These are phyloP conservation scores for Drosophila takahashii DNA, from an alignment of 1,140 invertebrate genomes.

Conservation along the genomic window DNA sequence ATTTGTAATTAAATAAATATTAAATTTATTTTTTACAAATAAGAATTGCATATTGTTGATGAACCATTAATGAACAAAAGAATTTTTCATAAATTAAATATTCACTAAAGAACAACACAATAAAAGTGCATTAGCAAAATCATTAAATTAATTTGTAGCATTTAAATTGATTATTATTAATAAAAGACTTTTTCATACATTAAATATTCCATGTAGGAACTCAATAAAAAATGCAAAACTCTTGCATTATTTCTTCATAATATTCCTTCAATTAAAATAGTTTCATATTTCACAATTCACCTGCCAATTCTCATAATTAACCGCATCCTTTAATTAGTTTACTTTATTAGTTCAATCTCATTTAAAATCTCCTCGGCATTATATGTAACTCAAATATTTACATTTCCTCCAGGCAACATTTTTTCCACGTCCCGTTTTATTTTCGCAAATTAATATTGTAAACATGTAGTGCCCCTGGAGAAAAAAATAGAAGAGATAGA, in stretches of 20 bases:
- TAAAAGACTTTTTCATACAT: not conserved
- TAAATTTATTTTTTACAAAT: too few species aligned
- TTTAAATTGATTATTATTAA: too few species aligned
- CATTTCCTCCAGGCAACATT: conserved; percentile 13
- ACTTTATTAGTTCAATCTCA: conserved; percentile 51
- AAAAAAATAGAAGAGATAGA: not conserved
- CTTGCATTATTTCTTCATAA: not conserved
- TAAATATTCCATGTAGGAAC: too few species aligned
- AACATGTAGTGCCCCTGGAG: conserved; percentile 27
- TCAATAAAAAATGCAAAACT: not conserved
- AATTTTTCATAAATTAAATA: too few species aligned
- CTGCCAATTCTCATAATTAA: conserved; percentile 22
- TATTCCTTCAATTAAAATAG: not conserved
- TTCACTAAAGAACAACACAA: too few species aligned
- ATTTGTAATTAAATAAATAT: too few species aligned
- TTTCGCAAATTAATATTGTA: conserved; percentile 58
- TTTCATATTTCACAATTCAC: not conserved
- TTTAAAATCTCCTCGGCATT: conserved; percentile 26
- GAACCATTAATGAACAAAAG: too few species aligned
- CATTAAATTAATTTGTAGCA: too few species aligned
- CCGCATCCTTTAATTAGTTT: conserved; percentile 32
- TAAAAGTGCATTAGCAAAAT: too few species aligned
- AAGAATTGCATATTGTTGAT: too few species aligned
- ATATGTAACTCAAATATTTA: conserved; percentile 54
- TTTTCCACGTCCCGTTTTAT: conserved; percentile 13